A percentile compares a stretch with the other conserved stretches of the same genome.
Evolutionary conservation across 2,113 vertebrate species (phyloP).

Genomic region (Callionymus lyra): DNA sequence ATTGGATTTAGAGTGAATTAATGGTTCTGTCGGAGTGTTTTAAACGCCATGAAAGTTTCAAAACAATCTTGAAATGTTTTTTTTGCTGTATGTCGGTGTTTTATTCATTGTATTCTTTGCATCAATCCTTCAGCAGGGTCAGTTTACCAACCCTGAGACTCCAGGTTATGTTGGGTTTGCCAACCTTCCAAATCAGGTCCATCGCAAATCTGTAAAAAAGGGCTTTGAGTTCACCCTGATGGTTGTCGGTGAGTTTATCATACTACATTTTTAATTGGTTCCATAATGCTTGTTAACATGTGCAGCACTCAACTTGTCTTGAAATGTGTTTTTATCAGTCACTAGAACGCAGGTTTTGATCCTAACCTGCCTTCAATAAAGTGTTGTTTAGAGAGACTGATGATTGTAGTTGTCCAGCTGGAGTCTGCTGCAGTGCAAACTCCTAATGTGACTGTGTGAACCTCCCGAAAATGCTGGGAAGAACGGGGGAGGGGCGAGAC

Average conservation of each 20-base stretch:
- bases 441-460: constrained; percentile 34
- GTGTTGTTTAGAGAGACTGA: constrained; percentile 3
- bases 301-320: background rate
- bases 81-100: too few species aligned
- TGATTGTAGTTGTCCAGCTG: constrained; percentile 36
- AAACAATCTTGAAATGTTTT: too few species aligned
- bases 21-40: too few species aligned
- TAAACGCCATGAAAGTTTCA: too few species aligned
- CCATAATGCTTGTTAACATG: background rate
- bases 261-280: background rate
- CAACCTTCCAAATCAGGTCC: constrained; percentile 97
- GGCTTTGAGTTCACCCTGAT: constrained; percentile 98
- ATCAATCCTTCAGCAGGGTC: constrained; percentile 70
- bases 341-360: too few species aligned
- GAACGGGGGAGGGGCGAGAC: constrained; percentile 29
- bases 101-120: background rate
- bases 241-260: constrained; percentile 87
- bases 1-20: too few species aligned
- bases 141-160: constrained; percentile 93
- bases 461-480: constrained; percentile 18
- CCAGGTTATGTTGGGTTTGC: constrained; percentile 97
- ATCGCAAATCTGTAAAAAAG: constrained; percentile 97
- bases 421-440: constrained; percentile 18
- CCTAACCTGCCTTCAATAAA: background rate
- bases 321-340: background rate